Conservation (phyloP, 2,797 vertebrate genomes). For the Schizopygopsis pylzovi region DNA sequence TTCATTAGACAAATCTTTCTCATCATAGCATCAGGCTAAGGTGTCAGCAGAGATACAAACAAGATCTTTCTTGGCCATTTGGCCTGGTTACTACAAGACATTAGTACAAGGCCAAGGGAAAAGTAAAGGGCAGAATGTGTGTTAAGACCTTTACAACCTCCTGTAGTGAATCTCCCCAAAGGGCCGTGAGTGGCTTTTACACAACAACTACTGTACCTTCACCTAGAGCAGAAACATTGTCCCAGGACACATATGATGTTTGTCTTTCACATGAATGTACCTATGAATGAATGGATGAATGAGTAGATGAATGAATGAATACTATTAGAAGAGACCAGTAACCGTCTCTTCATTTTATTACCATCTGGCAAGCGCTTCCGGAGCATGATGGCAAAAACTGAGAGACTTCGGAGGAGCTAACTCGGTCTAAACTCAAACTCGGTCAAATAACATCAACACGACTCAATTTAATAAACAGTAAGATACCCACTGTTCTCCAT, state of each 20-base stretch:
- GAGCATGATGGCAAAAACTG: too few relatives aligned
- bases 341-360: too few relatives aligned
- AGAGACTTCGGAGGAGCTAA: too few relatives aligned
- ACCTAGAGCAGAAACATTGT: conserved; percentile 27
- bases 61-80: conserved; percentile 1
- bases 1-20: background rate
- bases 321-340: background rate
- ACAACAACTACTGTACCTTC: conserved; percentile 68
- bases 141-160: conserved; percentile 66
- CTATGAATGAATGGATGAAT: background rate
- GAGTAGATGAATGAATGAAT: background rate
- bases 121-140: conserved; percentile 68
- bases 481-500: too few relatives aligned
- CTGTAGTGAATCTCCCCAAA: conserved; percentile 62
- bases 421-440: too few relatives aligned
- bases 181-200: conserved; percentile 62
- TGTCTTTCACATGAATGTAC: background rate
- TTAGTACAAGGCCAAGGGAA: background rate
- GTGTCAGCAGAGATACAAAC: background rate
- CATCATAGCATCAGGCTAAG: background rate
- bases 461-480: too few relatives aligned
- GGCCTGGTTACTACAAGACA: conserved; percentile 4
- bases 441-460: too few relatives aligned
- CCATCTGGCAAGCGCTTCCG: too few relatives aligned
- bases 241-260: conserved; percentile 26